These are phyloP conservation scores for Zaprionus ornatus DNA, from an alignment of 1,140 invertebrate species.

Conservation along the genomic window DNA sequence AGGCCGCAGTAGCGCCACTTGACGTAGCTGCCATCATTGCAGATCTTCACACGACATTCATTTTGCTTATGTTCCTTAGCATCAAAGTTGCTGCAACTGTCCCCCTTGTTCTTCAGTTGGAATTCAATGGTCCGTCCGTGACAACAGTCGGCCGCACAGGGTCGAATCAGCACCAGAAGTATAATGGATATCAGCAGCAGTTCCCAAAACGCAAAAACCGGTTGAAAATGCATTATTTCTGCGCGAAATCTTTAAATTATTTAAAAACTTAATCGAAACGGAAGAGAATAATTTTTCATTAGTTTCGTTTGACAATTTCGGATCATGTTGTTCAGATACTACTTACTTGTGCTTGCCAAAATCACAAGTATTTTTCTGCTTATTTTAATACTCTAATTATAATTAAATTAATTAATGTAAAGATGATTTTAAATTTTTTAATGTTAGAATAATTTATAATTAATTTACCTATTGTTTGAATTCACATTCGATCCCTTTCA, in stretches of 20 bases:
- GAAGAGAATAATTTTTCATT: not conserved
- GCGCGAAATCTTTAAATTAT: not conserved
- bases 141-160: conserved; percentile 7
- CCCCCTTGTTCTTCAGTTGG: not conserved
- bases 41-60: conserved; percentile 6
- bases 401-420: no score
- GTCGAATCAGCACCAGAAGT: not conserved
- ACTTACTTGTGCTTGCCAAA: not conserved
- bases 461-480: no score
- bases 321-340: not conserved
- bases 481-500: no score
- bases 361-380: no score
- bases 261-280: not conserved
- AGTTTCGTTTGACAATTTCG: not conserved
- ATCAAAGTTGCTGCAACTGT: conserved; percentile 3
- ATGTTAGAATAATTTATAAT: no score
- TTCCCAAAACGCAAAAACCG: not conserved
- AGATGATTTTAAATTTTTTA: no score
- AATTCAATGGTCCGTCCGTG: conserved; percentile 1
- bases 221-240: not conserved
- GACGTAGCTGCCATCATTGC: conserved; percentile 9
- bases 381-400: no score
- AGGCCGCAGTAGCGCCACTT: conserved; percentile 22
- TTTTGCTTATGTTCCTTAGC: not conserved
- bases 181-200: not conserved